Conservation (phyloP, 2,888 invertebrate genomes). For the Nephrotoma guestfalica region DNA sequence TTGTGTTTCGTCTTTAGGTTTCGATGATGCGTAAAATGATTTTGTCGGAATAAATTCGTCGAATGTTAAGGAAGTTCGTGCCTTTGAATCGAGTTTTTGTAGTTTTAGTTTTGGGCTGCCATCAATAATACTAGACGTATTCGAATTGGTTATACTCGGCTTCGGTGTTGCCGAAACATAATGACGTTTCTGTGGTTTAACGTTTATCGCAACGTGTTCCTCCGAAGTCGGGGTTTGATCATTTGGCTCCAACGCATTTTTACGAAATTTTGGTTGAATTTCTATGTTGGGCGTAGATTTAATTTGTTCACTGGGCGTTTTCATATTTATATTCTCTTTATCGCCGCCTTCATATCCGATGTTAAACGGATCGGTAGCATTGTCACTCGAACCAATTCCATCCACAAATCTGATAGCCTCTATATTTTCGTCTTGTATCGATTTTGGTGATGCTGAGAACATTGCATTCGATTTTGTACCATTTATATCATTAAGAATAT, state of each 20-base stretch:
- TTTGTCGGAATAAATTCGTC: conserved; percentile 18
- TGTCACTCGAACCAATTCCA: neutral
- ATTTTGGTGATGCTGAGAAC: neutral
- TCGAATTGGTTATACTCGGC: neutral
- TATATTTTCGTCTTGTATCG: neutral
- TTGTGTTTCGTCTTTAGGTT: neutral
- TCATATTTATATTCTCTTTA: neutral
- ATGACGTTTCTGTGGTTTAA: neutral
- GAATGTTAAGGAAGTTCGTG: conserved; percentile 9
- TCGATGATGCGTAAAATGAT: conserved; percentile 16
- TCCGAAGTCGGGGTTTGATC: neutral
- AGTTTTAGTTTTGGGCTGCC: neutral
- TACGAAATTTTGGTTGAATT: neutral
- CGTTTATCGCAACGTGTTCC: neutral
- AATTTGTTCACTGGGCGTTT: neutral
- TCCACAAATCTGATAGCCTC: neutral
- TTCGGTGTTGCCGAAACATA: neutral
- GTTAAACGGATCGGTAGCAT: neutral
- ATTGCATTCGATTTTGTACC: neutral
- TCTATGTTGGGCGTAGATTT: neutral
- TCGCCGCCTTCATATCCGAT: neutral
- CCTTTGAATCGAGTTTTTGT: conserved; percentile 3
- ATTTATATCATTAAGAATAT: neutral
- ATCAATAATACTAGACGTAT: neutral
- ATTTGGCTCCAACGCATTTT: neutral